Conservation (phyloP, 2,113 vertebrate species). For the Dunckerocampus dactyliophorus region DNA sequence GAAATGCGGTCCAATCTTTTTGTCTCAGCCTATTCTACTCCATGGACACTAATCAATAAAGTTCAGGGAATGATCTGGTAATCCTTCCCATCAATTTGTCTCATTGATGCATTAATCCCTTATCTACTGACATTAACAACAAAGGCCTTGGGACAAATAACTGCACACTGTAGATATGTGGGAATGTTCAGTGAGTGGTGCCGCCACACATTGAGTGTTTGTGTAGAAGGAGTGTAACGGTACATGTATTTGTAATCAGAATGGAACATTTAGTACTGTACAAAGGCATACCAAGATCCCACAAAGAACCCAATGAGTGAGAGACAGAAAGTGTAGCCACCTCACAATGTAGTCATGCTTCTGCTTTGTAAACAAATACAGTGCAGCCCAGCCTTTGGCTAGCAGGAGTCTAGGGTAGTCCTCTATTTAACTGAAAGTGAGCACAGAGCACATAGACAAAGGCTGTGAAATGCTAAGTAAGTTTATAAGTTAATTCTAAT, state of each 20-base stretch:
- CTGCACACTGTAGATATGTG: background rate
- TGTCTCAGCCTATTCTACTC: conserved; percentile 47
- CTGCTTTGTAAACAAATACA: too few species aligned
- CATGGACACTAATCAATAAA: conserved; percentile 35
- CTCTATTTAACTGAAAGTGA: background rate
- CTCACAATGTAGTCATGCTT: too few species aligned
- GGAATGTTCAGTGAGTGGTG: background rate
- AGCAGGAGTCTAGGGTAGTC: background rate
- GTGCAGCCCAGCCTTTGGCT: too few species aligned
- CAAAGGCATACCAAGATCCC: too few species aligned
- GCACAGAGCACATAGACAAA: background rate
- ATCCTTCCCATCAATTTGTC: conserved; percentile 28
- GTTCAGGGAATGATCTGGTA: conserved; percentile 14
- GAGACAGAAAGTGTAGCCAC: too few species aligned
- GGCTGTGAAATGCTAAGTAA: background rate
- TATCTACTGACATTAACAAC: conserved; percentile 17
- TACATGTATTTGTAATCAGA: background rate
- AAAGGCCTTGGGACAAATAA: conserved; percentile 18
- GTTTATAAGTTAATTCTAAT: background rate
- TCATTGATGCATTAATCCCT: conserved; percentile 40
- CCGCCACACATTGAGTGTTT: background rate
- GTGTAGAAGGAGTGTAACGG: background rate
- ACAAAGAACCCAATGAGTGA: too few species aligned
- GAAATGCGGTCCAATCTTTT: conserved; percentile 28
- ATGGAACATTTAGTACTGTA: too few species aligned